A percentile compares a stretch with the other conserved stretches of the same genome.
Conservation (phyloP, 1,140 invertebrate species). For the Lepidotrigona ventralis region DNA sequence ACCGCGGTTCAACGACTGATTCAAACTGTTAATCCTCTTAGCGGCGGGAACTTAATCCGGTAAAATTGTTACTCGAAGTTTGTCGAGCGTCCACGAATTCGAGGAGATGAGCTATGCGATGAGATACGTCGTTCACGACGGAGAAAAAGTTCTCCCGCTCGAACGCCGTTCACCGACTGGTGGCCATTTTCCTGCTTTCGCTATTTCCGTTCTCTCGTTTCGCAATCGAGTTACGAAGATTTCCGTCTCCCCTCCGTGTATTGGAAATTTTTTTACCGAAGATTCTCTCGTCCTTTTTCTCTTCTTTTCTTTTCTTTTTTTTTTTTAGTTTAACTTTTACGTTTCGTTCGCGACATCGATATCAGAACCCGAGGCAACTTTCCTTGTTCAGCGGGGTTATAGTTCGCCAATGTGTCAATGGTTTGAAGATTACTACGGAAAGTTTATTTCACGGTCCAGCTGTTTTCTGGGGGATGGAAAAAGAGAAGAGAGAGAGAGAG, state of each 20-base stretch:
- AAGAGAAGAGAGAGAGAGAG: neutral
- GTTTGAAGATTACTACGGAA: slow-evolving; percentile 14
- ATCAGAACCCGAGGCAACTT: neutral
- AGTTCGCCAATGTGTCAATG: slow-evolving; percentile 8
- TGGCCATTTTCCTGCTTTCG: too few species aligned
- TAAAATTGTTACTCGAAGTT: slow-evolving; percentile 54
- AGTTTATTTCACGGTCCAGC: slow-evolving; percentile 35
- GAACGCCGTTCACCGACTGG: too few species aligned
- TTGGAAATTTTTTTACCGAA: neutral
- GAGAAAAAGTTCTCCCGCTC: neutral
- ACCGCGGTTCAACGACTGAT: slow-evolving; percentile 36
- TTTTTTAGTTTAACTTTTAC: neutral
- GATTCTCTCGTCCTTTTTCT: neutral
- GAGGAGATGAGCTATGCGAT: slow-evolving; percentile 33
- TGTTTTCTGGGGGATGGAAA: slow-evolving; percentile 20
- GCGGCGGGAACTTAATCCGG: slow-evolving; percentile 42
- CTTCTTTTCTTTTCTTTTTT: too few species aligned
- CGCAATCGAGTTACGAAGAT: too few species aligned
- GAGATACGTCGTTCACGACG: slow-evolving; percentile 41
- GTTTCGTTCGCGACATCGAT: neutral
- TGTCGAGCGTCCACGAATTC: slow-evolving; percentile 43
- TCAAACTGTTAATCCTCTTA: slow-evolving; percentile 55
- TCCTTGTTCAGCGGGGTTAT: neutral
- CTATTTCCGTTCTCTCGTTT: neutral
- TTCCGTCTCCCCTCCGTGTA: too few species aligned